phyloP scores from a whole-genome alignment of 2,797 vertebrate species.

The Jordanella pulchra region DNA sequence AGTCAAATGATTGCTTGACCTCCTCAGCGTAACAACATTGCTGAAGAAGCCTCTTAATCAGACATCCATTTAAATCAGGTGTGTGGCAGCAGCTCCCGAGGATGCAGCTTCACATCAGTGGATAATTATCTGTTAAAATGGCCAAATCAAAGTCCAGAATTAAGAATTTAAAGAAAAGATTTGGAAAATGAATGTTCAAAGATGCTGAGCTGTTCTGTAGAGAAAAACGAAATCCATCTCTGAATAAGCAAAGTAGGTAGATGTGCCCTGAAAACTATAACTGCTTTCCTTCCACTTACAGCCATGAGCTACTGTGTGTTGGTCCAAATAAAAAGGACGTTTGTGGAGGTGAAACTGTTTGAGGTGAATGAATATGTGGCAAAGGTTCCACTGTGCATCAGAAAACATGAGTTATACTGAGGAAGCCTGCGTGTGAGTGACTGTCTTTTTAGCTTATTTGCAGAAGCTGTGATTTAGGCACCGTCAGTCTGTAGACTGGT shows the following conservation, averaged over 20 bases:
- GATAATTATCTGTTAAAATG: neutral
- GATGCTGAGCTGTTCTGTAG: no score
- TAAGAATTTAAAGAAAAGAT: no score
- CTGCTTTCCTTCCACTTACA: neutral
- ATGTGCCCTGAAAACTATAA: no score
- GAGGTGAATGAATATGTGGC: neutral
- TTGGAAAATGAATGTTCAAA: no score
- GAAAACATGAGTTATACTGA: slow-evolving; percentile 21
- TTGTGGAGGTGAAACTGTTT: neutral
- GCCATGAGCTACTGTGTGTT: neutral
- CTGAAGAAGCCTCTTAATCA: neutral
- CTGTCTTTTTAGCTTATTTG: slow-evolving; percentile 71
- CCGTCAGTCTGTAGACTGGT: slow-evolving; percentile 34
- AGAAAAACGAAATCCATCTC: no score
- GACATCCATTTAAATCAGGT: neutral
- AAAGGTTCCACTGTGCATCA: neutral
- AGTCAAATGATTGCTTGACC: neutral
- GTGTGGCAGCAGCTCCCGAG: neutral
- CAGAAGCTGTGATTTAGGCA: slow-evolving; percentile 64
- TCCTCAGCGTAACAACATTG: neutral
- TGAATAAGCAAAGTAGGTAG: no score
- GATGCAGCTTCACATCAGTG: neutral
- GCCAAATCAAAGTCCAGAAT: neutral
- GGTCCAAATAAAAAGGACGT: neutral
- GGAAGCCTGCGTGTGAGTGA: slow-evolving; percentile 34